A percentile compares a stretch with the other conserved stretches of the same genome.
Evolutionary conservation across 1,140 invertebrate species (phyloP).

Genomic region (Megalonaias nervosa): DNA sequence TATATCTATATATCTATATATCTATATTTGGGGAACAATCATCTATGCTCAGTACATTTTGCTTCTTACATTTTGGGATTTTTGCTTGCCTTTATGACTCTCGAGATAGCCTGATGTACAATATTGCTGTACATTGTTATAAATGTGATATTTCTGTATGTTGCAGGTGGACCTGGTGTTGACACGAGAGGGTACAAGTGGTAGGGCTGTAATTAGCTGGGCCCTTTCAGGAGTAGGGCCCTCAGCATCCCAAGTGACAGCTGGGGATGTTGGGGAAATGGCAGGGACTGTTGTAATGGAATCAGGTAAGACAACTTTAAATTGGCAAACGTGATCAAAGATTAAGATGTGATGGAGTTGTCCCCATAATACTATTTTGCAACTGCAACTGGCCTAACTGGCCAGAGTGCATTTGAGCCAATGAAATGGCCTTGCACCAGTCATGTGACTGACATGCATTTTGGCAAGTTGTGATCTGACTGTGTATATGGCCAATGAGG

Average conservation of each 20-base stretch:
- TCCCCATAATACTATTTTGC: neutral
- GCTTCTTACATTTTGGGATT: too few species aligned
- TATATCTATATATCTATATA: too few species aligned
- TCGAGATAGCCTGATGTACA: too few species aligned
- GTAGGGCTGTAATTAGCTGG: conserved; percentile 61
- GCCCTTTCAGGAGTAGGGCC: conserved; percentile 43
- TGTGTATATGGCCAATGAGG: too few species aligned
- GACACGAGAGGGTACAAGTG: conserved; percentile 65
- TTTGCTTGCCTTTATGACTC: too few species aligned
- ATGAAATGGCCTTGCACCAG: neutral
- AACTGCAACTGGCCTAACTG: neutral
- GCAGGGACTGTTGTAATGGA: conserved; percentile 53
- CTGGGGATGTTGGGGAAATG: conserved; percentile 45
- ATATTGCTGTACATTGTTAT: too few species aligned
- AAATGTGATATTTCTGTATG: neutral
- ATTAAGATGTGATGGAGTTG: conserved; percentile 8
- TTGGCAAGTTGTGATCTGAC: too few species aligned
- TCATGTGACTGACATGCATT: neutral
- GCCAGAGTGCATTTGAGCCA: neutral
- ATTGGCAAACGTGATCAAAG: too few species aligned
- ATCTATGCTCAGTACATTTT: too few species aligned
- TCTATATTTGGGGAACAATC: too few species aligned
- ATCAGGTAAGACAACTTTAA: conserved; percentile 43
- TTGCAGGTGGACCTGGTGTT: conserved; percentile 52
- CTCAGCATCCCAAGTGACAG: conserved; percentile 46